Evolutionary conservation across 1,140 invertebrate genomes (phyloP).

Genomic region (Drosophila santomea): DNA sequence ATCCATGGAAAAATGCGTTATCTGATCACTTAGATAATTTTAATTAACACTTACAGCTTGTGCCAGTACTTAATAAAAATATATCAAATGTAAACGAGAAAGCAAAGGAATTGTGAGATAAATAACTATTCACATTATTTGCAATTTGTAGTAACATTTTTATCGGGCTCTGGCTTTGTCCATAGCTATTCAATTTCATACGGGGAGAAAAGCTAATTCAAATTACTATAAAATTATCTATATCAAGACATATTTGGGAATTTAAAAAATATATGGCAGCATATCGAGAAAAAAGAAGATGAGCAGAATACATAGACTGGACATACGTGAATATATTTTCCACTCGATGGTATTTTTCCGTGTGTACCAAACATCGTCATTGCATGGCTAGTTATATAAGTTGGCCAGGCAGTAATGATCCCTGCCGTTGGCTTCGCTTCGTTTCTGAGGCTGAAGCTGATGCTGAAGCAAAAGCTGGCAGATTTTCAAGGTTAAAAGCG

Average conservation of each 20-base stretch:
- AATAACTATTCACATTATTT: conserved; percentile 81
- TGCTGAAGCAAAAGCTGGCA: conserved; percentile 28
- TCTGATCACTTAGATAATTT: conserved; percentile 2
- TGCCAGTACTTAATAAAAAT: neutral
- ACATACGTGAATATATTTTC: too few species aligned
- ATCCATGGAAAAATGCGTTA: conserved; percentile 3
- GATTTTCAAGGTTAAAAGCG: conserved; percentile 74
- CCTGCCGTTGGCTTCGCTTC: conserved; percentile 55
- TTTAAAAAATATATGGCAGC: too few species aligned
- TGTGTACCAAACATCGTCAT: conserved; percentile 13
- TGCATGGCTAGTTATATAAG: conserved; percentile 70
- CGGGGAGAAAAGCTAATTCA: too few species aligned
- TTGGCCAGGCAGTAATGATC: conserved; percentile 73
- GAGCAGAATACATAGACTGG: too few species aligned
- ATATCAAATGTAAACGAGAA: conserved; percentile 63
- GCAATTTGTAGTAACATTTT: conserved; percentile 74
- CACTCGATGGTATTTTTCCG: neutral
- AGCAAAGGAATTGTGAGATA: conserved; percentile 46
- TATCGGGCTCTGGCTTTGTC: conserved; percentile 43
- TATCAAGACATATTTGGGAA: too few species aligned
- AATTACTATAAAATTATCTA: too few species aligned
- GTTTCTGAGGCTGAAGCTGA: conserved; percentile 15
- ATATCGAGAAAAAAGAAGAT: too few species aligned
- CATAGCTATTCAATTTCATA: conserved; percentile 37
- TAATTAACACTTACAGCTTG: neutral